Conservation (phyloP, 2,888 invertebrate genomes). For the Drosophila mayaguana region DNA sequence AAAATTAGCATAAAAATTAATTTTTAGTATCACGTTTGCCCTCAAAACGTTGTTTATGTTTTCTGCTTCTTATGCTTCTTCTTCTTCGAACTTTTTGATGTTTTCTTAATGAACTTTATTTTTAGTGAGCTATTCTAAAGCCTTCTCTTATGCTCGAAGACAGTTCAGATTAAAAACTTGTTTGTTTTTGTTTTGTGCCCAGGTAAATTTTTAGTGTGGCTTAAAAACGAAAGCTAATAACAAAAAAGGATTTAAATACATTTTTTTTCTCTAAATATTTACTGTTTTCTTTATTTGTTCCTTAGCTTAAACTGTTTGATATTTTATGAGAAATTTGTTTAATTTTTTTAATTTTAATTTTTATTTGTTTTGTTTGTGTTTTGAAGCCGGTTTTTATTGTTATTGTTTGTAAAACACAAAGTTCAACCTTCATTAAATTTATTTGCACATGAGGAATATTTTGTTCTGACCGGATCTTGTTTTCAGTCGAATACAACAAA, state of each 20-base stretch:
- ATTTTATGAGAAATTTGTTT: neutral
- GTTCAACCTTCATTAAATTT: constrained; percentile 50
- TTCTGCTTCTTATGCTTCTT: neutral
- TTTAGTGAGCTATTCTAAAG: constrained; percentile 46
- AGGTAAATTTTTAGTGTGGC: constrained; percentile 10
- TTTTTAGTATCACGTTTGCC: constrained; percentile 71
- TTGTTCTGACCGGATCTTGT: constrained; percentile 35
- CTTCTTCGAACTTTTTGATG: constrained; percentile 20
- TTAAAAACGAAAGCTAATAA: constrained; percentile 58
- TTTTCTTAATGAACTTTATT: constrained; percentile 36
- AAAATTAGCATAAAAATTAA: constrained; percentile 57
- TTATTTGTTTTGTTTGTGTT: neutral
- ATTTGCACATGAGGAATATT: constrained; percentile 29
- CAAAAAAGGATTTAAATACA: neutral
- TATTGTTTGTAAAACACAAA: constrained; percentile 35
- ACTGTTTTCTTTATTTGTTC: constrained; percentile 4
- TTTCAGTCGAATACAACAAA: constrained; percentile 19
- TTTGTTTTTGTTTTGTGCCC: constrained; percentile 13
- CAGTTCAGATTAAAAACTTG: constrained; percentile 28
- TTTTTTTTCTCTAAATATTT: neutral
- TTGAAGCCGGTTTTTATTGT: constrained; percentile 7
- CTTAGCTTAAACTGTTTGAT: neutral
- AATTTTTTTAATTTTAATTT: neutral
- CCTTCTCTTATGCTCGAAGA: constrained; percentile 45
- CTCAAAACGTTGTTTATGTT: constrained; percentile 50